Evolutionary conservation across 2,797 vertebrate genomes (phyloP), one percentile per base, ranked within the genome.

Genomic region (Smutsia temminckii): DNA sequence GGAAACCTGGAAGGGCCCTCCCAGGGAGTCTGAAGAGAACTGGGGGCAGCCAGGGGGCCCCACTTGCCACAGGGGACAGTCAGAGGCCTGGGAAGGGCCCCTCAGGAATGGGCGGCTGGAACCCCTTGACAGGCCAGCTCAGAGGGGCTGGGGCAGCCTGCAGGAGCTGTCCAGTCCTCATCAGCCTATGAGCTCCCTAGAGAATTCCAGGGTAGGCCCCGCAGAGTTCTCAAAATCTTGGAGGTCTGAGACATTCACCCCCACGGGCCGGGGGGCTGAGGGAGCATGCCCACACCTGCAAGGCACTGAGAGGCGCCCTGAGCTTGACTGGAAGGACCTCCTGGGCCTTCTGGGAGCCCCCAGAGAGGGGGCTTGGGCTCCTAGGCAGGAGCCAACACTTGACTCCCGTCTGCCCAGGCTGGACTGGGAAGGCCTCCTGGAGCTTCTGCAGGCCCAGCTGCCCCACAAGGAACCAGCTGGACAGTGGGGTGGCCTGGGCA

Each of bases 311-410:
- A 81, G 59, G 94, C 21, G 0, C 9, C 77, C 42, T 0, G 89
- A 93, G 40, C 49, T 95, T 3, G 79, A 97, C 92, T 97, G 97
- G 97, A 87, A 87, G 64, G 96, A 97, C 49, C 80, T 97, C 27
- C 21, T 89, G 77, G 85, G 91, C 66, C 95, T 97, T 29, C 84
- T 97, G 1, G 32, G 72, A 75, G 79, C 17, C 1, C 95, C 95
- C 29, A 88, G 79, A 51, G 96, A 96, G n/a, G 89, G 79, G 53
- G 29, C 77, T 49, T 94, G 87, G 96, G 77, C 74, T 79, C 42
- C 0, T 53, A 6, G 6, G 0, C 63, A 81, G 77, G 42, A 66
- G 71, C 63, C 53, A 0, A 55, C 1, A 1, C 84, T 72, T 7
- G 0, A 68, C 40, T 61, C 85, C 75, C 37, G 1, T 17, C 95